Evolutionary conservation across 1,140 invertebrate species (phyloP).

Genomic region (Drosophila ercepeae): DNA sequence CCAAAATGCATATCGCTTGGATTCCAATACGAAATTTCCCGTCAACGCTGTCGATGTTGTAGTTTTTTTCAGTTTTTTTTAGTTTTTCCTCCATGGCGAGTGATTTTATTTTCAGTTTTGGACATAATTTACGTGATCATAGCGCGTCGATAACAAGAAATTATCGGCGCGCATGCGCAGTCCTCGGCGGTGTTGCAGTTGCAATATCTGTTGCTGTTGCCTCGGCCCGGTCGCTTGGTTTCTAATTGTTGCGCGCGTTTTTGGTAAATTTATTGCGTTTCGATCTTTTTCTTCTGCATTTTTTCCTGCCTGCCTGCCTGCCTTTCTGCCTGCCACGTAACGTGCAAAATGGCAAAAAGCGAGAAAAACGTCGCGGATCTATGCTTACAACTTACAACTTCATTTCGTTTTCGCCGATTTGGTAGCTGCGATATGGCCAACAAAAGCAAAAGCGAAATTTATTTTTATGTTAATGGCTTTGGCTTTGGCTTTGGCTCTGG

Average conservation of each 20-base stretch:
- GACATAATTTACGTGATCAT: constrained; percentile 82
- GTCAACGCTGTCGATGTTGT: constrained; percentile 30
- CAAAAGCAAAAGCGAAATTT: constrained; percentile 78
- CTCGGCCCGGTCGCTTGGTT: constrained; percentile 46
- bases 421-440: constrained; percentile 64
- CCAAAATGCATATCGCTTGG: constrained; percentile 72
- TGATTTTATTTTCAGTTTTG: constrained; percentile 73
- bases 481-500: constrained; percentile 35
- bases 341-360: constrained; percentile 30
- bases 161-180: constrained; percentile 74
- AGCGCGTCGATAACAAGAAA: constrained; percentile 80
- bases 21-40: constrained; percentile 67
- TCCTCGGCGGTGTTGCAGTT: constrained; percentile 13
- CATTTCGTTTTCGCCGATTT: constrained; percentile 67
- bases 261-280: constrained; percentile 82
- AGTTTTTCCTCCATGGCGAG: constrained; percentile 4
- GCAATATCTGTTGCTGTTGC: constrained; percentile 34
- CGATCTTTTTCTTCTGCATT: constrained; percentile 47
- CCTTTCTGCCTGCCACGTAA: constrained; percentile 37
- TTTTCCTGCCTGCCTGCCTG: constrained; percentile 7
- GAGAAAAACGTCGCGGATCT: constrained; percentile 25
- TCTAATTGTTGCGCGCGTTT: constrained; percentile 81
- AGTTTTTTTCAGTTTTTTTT: constrained; percentile 7
- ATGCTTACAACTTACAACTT: constrained; percentile 75
- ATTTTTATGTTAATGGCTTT: constrained; percentile 77